Percentiles rank a stretch among this genome's conserved stretches.
Conservation (phyloP, 2,113 vertebrate species). For the Myanophis thanlyinensis region DNA sequence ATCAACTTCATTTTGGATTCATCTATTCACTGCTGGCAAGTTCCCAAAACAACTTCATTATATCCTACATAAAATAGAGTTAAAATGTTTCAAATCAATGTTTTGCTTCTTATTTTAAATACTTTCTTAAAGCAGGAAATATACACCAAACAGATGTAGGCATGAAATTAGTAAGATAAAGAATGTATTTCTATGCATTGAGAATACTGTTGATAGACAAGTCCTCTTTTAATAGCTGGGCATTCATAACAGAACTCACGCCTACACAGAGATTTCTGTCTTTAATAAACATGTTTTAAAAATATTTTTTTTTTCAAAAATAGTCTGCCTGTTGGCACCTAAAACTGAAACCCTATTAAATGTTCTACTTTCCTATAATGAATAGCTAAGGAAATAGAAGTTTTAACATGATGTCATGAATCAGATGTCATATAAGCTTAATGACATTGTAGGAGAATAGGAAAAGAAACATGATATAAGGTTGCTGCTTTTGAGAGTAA, state of each 20-base stretch:
- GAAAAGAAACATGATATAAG: background rate
- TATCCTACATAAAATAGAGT: conserved; percentile 17
- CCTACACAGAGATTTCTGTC: background rate
- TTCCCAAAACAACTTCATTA: background rate
- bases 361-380: background rate
- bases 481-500: background rate
- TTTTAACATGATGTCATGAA: background rate
- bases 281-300: background rate
- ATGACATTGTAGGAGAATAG: background rate
- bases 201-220: conserved; percentile 5
- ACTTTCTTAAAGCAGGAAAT: conserved; percentile 17
- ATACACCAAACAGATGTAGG: background rate
- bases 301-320: background rate
- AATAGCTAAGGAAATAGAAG: background rate
- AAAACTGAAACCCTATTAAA: background rate
- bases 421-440: background rate
- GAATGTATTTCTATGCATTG: background rate
- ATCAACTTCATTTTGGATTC: conserved; percentile 47
- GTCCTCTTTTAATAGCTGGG: background rate
- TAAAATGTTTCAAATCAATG: conserved; percentile 9
- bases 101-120: conserved; percentile 40
- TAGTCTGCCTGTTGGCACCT: background rate
- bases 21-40: conserved; percentile 34
- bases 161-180: conserved; percentile 11
- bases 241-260: background rate